A percentile compares a stretch with the other conserved stretches of the same genome.
Evolutionary conservation across 2,113 vertebrate species (phyloP).

Genomic region (Myiopsitta monachus): DNA sequence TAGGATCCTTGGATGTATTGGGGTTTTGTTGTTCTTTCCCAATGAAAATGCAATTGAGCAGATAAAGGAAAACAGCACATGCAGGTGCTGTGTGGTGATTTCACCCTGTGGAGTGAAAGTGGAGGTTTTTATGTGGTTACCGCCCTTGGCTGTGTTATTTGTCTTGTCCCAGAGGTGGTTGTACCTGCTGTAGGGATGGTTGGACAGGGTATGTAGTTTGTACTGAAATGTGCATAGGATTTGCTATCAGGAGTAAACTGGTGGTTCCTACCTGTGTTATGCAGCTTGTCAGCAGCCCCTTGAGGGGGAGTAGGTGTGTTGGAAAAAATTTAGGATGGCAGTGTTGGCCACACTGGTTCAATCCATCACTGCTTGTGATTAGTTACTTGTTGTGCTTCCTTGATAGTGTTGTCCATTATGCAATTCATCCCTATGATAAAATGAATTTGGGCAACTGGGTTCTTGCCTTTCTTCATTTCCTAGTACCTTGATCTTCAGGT

Average conservation of each 20-base stretch:
- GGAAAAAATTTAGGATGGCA: neutral
- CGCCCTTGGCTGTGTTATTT: neutral
- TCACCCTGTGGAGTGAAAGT: neutral
- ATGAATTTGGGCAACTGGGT: neutral
- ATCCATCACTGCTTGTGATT: fast-evolving
- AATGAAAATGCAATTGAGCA: neutral
- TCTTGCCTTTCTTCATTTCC: neutral
- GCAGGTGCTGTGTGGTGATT: fast-evolving
- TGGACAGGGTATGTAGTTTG: neutral
- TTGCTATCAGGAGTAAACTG: neutral
- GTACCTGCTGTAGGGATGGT: neutral
- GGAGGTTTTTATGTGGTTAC: neutral
- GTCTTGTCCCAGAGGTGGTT: neutral
- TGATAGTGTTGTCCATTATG: neutral
- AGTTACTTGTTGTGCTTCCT: neutral
- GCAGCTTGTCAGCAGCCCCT: neutral
- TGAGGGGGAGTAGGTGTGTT: neutral
- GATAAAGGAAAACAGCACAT: neutral
- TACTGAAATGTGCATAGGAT: neutral
- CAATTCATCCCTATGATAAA: neutral
- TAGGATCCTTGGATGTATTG: fast-evolving
- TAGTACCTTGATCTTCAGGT: neutral
- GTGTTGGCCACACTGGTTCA: neutral
- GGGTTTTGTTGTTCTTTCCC: neutral
- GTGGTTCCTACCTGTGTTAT: neutral